These are phyloP conservation scores for Cerastis rubricosa DNA, from an alignment of 2,888 invertebrate species.

Conservation along the genomic window DNA sequence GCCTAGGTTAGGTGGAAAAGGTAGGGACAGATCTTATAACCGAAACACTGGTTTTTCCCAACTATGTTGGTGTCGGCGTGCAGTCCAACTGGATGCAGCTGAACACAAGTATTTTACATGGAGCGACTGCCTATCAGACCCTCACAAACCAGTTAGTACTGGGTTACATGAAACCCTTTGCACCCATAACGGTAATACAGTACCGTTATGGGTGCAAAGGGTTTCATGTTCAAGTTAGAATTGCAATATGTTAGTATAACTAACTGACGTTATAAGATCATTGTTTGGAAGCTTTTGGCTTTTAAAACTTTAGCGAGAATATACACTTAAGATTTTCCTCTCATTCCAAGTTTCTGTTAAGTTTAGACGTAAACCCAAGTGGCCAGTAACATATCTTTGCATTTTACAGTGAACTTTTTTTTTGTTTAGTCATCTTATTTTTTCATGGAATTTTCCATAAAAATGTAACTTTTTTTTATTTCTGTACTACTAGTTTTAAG, in stretches of 20 bases:
- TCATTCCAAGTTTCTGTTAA: slow-evolving; percentile 51
- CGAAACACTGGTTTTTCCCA: no score
- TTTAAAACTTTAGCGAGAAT: slow-evolving; percentile 57
- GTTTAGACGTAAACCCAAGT: slow-evolving; percentile 43
- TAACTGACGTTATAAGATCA: slow-evolving; percentile 38
- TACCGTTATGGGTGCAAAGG: no score
- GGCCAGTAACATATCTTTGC: slow-evolving; percentile 49
- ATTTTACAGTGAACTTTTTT: slow-evolving; percentile 38
- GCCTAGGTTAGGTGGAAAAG: no score
- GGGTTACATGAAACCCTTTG: no score
- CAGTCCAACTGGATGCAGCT: neutral
- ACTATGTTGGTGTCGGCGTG: neutral
- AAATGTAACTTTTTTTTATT: neutral
- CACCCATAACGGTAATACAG: no score
- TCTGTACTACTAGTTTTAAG: neutral
- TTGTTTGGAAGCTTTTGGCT: slow-evolving; percentile 56
- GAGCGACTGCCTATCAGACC: neutral
- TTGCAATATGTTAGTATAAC: slow-evolving; percentile 20
- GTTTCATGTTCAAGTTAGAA: no score
- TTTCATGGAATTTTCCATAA: slow-evolving; percentile 2
- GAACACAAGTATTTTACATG: neutral
- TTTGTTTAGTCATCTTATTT: slow-evolving; percentile 9
- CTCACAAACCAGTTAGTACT: neutral
- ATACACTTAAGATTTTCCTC: slow-evolving; percentile 53
- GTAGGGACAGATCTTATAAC: no score